Base-by-base conservation (phyloP, 1,140 invertebrate genomes). In the Caligus rogercresseyi region DNA sequence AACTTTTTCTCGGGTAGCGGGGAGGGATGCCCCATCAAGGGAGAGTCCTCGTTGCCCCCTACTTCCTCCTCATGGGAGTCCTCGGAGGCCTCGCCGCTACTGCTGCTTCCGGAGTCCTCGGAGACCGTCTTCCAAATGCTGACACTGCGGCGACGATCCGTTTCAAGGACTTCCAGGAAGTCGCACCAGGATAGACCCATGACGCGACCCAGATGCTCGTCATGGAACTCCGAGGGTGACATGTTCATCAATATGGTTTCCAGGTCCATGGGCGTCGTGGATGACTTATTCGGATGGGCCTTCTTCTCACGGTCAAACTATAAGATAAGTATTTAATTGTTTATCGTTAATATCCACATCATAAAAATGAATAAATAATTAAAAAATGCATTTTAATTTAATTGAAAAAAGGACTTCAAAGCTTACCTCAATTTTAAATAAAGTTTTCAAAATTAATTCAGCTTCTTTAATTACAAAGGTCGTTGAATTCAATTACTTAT, bases 161-260 rank as follows among this genome's bases (percentile, higher is more conserved):
- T 67, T 26, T 69, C 67, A 58, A 71, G 67, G 52, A 70, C 66
- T 31, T 67, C 16, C 15, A 75, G 69, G 65, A 77, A 77, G 53
- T 76, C 75, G 24, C 64, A 67, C 75, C 75, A 77, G 54, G 69
- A 69, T 68, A 76, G 72, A 3, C 75, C 75, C 64, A 79, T 79
- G 67, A 78, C 80, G 24, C 74, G 74, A 4, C 74, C 72, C 15
- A 81, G 69, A 65, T 79, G 76, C 65, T 80, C 78, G 69, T 81
- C 79, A 65, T 75, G 73, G 68, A 81, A 81, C 66, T 78, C 77
- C 51, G 77, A 77, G 3, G 76, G 75, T 66, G 75, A 76, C 19
- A 81, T 66, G 25, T 74, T 72, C 25, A 70, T 74, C 15, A 81
- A 71, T 3, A 79, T 73, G 67, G 80, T 78, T 68, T 78, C 78